Conservation (phyloP, 1,140 invertebrate genomes). For the Manduca sexta region DNA sequence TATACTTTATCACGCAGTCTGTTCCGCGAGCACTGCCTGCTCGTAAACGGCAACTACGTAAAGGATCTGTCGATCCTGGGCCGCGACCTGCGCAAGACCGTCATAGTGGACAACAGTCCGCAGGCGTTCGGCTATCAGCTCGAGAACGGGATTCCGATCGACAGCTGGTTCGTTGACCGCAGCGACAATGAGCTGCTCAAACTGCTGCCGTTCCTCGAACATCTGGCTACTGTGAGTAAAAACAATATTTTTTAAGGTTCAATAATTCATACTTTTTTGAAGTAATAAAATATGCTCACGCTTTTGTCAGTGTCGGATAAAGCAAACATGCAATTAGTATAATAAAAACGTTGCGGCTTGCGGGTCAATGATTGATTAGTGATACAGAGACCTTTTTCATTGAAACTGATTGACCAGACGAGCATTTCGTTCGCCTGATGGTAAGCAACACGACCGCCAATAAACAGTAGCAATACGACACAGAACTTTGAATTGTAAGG, state of each 20-base stretch:
- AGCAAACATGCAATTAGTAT: no score
- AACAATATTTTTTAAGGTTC: no score
- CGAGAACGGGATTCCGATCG: conserved; percentile 98
- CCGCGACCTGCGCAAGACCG: conserved; percentile 87
- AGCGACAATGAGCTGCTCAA: conserved; percentile 94
- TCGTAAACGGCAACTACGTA: conserved; percentile 97
- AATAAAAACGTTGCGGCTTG: no score
- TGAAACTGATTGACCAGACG: no score
- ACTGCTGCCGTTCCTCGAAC: conserved; percentile 94
- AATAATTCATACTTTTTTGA: not conserved
- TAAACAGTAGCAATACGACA: no score
- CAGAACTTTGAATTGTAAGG: no score
- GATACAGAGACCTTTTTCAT: no score
- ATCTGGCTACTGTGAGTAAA: conserved; percentile 83
- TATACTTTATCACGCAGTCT: conserved; percentile 71
- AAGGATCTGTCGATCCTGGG: conserved; percentile 96
- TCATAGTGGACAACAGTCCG: conserved; percentile 70
- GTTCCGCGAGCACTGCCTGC: conserved; percentile 96
- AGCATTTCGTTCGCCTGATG: no score
- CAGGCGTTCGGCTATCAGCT: conserved; percentile 80
- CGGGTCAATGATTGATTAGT: no score
- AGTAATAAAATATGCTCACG: no score
- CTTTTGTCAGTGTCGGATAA: no score
- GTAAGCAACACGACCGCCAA: no score
- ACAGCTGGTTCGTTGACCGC: conserved; percentile 97